phyloP scores from a whole-genome alignment of 2,888 invertebrate genomes.

The Zonitis immaculata region DNA sequence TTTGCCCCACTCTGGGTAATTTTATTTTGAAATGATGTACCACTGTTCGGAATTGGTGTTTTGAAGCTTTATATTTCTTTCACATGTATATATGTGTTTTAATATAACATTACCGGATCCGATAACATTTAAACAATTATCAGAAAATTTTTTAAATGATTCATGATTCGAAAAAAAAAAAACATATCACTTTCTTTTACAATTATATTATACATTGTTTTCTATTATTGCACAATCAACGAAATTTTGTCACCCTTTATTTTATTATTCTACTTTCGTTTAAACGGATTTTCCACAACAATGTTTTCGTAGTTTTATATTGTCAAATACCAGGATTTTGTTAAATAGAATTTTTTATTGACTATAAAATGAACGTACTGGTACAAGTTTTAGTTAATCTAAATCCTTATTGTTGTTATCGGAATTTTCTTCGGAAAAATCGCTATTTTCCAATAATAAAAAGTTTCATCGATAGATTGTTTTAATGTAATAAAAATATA shows the following conservation, averaged over 20 bases:
- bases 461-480: neutral
- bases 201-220: conserved; percentile 24
- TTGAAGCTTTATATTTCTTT: conserved; percentile 29
- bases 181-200: conserved; percentile 36
- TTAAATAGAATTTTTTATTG: too few relatives aligned
- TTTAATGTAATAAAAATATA: neutral
- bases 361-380: too few relatives aligned
- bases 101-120: conserved; percentile 34
- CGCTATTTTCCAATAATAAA: too few relatives aligned
- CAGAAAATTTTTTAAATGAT: conserved; percentile 34
- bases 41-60: conserved; percentile 39
- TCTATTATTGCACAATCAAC: conserved; percentile 32
- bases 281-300: conserved; percentile 6
- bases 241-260: conserved; percentile 27
- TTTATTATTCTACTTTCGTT: conserved; percentile 29
- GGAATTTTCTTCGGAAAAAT: too few relatives aligned
- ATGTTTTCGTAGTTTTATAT: too few relatives aligned
- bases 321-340: too few relatives aligned
- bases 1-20: conserved; percentile 43
- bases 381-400: too few relatives aligned
- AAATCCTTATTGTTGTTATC: too few relatives aligned
- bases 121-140: conserved; percentile 27
- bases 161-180: too few relatives aligned
- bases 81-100: neutral
- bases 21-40: conserved; percentile 17